Evolutionary conservation across 1,140 invertebrate genomes (phyloP), one percentile per base, ranked within the genome.

Genomic region (Cydia fagiglandana): DNA sequence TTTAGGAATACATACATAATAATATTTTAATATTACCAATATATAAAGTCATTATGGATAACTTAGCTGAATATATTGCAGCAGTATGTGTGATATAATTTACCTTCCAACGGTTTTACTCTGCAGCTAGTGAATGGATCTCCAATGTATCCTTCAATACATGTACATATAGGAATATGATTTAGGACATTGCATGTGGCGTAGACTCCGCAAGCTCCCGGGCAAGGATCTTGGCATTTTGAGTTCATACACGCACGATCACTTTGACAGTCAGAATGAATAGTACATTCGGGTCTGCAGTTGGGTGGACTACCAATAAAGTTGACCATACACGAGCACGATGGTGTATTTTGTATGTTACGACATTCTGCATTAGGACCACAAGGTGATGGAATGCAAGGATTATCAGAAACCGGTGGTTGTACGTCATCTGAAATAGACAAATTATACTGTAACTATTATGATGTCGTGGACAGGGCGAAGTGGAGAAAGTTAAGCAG

Each of bases 211-310:
- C 96, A 97, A 13, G 95, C 94, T n/a, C 96, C 96, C n/a, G 94
- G 94, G 85, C 96, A 97, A 75, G 96, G 96, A 86, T 96, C 95
- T 78, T 91, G 87, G 87, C 96, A 97, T 89, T 95, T 96, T 70
- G 95, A 94, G 75, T 94, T 93, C 64, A 95, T 94, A 83, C 95
- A 96, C 61, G 95, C 95, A 73, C 86, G 87, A 78, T 94, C 93
- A 84, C 94, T 95, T 3, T 94, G 76, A 84, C 95, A 96, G 83
- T 96, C 95, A 2, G 94, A 87, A 84, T 95, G 96, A 66, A 95
- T 95, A 53, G 91, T 94, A 88, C 95, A 96, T 90, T 96, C 95
- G 7, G 96, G 95, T 83, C 95, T 92, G 83, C 96, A 96, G 80
- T 95, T 95, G 28, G 95, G 95, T 50, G 96, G 96, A 80, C 94